A percentile compares a stretch with the other conserved stretches of the same genome.
phyloP scores from a whole-genome alignment of 2,113 vertebrate genomes.

The Willisornis vidua region DNA sequence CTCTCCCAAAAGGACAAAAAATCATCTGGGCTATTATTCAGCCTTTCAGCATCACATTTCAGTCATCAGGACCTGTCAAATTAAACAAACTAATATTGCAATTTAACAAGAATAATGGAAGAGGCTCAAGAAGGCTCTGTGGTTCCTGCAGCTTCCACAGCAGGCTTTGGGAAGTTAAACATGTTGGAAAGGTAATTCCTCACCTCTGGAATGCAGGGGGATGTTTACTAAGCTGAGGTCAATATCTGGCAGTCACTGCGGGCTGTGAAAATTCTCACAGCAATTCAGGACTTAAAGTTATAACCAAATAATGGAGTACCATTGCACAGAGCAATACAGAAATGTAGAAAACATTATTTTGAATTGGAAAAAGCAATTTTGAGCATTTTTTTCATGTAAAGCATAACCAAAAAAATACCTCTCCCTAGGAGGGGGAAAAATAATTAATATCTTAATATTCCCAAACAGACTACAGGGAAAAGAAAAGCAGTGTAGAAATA shows the following conservation, averaged over 20 bases:
- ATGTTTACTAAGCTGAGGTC: neutral
- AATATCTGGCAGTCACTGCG: neutral
- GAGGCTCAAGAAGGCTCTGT: neutral
- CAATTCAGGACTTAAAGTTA: neutral
- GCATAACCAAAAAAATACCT: neutral
- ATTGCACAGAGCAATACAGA: neutral
- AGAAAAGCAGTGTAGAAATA: neutral
- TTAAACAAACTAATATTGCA: conserved; percentile 54
- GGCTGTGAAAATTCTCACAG: neutral
- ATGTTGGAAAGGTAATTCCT: neutral
- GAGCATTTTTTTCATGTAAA: neutral
- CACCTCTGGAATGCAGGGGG: neutral
- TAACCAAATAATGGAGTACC: neutral
- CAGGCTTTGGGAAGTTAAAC: neutral
- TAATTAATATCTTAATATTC: neutral
- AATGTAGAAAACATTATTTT: neutral
- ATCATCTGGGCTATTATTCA: conserved; percentile 16
- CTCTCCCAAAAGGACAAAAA: conserved; percentile 48
- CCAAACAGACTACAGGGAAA: neutral
- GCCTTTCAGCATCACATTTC: neutral
- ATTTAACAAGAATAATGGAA: conserved; percentile 5
- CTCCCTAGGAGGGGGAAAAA: no score
- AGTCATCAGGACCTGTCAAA: conserved; percentile 31
- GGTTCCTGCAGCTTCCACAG: neutral
- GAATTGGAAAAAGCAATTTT: neutral